Evolutionary conservation across 1,140 invertebrate genomes (phyloP).

Genomic region (Solen grandis): DNA sequence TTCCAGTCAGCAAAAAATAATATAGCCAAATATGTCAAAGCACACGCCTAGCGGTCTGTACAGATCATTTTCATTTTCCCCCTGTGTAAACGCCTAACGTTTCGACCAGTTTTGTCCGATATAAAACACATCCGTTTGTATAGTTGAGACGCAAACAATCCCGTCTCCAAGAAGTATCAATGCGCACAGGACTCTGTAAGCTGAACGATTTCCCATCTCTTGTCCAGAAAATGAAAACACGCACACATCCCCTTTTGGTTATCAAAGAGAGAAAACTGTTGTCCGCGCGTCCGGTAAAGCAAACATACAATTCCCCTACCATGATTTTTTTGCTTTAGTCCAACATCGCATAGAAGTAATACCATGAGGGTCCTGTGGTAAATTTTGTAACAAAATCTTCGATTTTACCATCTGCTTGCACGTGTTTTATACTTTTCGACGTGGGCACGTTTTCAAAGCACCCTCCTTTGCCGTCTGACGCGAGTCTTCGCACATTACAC

Average conservation of each 20-base stretch:
- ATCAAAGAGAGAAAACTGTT: not conserved
- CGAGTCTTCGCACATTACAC: constrained; percentile 16
- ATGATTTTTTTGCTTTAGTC: not conserved
- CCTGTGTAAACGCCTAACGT: constrained; percentile 13
- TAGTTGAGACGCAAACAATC: constrained; percentile 19
- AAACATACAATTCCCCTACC: constrained; percentile 18
- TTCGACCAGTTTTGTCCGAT: constrained; percentile 1
- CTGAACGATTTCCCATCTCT: not conserved
- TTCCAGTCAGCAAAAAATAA: constrained; percentile 33
- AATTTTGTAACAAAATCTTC: not conserved
- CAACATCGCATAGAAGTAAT: not conserved
- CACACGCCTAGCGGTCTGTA: constrained; percentile 45
- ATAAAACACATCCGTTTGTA: constrained; percentile 21
- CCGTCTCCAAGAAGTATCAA: not conserved
- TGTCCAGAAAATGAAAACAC: constrained; percentile 14
- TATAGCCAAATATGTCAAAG: constrained; percentile 9
- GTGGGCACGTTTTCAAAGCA: constrained; percentile 20
- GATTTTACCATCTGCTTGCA: not conserved
- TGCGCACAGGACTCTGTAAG: constrained; percentile 17
- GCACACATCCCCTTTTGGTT: constrained; percentile 14
- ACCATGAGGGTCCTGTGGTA: constrained; percentile 24
- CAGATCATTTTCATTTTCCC: constrained; percentile 16
- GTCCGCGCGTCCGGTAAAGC: constrained; percentile 6
- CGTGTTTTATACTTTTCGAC: constrained; percentile 3
- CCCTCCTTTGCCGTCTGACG: not conserved